These are phyloP conservation scores for Neogobius melanostomus DNA, from an alignment of 2,113 vertebrate species.

Conservation along the genomic window DNA sequence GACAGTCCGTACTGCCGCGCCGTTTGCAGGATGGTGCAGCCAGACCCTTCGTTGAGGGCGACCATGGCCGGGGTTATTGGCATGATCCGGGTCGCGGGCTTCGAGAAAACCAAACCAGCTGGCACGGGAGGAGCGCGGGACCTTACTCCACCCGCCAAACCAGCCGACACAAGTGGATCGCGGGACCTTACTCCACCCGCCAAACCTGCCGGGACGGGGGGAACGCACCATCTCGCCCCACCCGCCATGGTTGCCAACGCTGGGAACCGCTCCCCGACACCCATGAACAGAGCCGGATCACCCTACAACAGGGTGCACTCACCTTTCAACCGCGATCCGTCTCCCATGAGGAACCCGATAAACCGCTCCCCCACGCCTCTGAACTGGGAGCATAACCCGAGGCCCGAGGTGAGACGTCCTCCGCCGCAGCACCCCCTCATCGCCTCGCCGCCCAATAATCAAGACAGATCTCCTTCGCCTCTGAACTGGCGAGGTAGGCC, in stretches of 20 bases:
- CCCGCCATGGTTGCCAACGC: not conserved
- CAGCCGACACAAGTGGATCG: not conserved
- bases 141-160: conserved; percentile 1
- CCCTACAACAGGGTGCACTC: not conserved
- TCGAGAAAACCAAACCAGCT: not conserved
- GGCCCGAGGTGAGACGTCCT: conserved; percentile 7
- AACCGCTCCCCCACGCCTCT: not conserved
- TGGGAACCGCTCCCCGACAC: conserved; percentile 12
- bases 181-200: too few relatives aligned
- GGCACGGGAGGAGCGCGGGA: not conserved
- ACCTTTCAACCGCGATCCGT: not conserved
- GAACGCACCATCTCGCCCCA: too few relatives aligned
- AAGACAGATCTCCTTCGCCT: not conserved
- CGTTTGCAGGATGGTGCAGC: conserved; percentile 69
- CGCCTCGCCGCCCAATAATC: conserved; percentile 12
- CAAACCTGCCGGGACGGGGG: too few relatives aligned
- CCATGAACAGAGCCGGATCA: not conserved
- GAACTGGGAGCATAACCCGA: conserved; percentile 35
- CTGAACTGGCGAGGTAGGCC: conserved; percentile 7
- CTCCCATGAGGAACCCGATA: not conserved
- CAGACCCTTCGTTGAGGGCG: conserved; percentile 43
- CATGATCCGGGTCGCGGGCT: conserved; percentile 46
- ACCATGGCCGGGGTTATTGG: conserved; percentile 57
- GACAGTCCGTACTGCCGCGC: conserved; percentile 52
- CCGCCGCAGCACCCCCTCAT: not conserved